Conservation (phyloP, 2,113 vertebrate species). For the Camarhynchus parvulus region DNA sequence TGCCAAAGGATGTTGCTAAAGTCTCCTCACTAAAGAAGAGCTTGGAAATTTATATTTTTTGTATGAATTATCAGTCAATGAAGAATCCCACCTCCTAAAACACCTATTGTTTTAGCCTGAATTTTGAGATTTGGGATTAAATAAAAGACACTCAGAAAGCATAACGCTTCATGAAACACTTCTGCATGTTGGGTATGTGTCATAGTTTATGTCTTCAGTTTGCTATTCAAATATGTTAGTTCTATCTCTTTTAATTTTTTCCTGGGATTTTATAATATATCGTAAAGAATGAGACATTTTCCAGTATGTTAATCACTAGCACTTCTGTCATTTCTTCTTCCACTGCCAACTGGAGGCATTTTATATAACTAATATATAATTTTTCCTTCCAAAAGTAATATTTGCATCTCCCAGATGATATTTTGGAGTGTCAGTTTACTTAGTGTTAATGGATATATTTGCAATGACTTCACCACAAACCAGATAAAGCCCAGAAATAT, state of each 20-base stretch:
- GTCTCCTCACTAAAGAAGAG: background rate
- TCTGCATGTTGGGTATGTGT: background rate
- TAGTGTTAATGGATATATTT: background rate
- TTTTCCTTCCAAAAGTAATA: conserved; percentile 5
- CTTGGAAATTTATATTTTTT: background rate
- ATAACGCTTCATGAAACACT: background rate
- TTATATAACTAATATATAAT: background rate
- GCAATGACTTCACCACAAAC: background rate
- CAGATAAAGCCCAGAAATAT: background rate
- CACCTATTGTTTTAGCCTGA: background rate
- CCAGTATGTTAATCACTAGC: background rate
- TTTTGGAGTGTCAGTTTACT: background rate
- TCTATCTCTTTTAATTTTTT: background rate
- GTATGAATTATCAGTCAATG: background rate
- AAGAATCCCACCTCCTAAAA: background rate
- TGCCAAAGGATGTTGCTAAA: background rate
- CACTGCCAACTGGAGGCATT: background rate
- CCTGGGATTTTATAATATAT: background rate
- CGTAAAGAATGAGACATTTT: background rate
- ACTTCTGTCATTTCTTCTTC: background rate
- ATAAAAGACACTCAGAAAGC: background rate
- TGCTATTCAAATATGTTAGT: background rate
- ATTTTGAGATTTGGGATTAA: background rate
- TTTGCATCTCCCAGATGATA: background rate
- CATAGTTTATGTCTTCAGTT: background rate